Evolutionary conservation across 2,113 vertebrate genomes (phyloP).

Genomic region (Callithrix jacchus): DNA sequence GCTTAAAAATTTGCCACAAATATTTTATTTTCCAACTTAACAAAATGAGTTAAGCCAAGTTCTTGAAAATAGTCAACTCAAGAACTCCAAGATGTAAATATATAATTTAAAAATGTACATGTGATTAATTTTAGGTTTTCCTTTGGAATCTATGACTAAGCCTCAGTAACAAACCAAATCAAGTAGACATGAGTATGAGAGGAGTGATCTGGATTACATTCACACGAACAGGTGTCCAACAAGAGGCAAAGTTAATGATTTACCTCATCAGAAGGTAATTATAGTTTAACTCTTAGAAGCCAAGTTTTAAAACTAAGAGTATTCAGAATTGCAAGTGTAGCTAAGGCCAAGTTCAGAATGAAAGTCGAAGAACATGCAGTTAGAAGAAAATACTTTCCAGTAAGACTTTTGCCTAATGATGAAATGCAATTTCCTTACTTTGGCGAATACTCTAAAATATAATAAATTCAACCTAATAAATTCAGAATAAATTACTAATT

Average conservation of each 20-base stretch:
- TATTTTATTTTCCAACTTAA: constrained; percentile 46
- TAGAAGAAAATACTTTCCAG: not conserved
- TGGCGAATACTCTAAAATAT: constrained; percentile 12
- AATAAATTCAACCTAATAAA: constrained; percentile 36
- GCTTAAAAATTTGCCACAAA: constrained; percentile 17
- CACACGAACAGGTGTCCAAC: not conserved
- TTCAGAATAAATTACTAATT: constrained; percentile 38
- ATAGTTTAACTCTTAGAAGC: not conserved
- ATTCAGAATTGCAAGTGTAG: constrained; percentile 43
- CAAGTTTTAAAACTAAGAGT: constrained; percentile 63
- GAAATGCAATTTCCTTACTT: constrained; percentile 29
- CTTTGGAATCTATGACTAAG: not conserved
- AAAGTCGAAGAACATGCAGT: constrained; percentile 29
- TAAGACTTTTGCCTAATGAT: constrained; percentile 19
- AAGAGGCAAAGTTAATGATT: constrained; percentile 54
- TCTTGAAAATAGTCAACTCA: constrained; percentile 24
- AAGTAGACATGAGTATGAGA: not conserved
- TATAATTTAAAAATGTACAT: constrained; percentile 21
- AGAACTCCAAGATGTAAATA: not conserved
- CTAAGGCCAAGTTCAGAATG: constrained; percentile 52
- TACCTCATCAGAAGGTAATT: constrained; percentile 56
- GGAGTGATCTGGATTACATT: not conserved
- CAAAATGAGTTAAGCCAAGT: constrained; percentile 51
- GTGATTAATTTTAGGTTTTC: constrained; percentile 6
- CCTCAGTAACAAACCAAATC: constrained; percentile 32